phyloP scores from a whole-genome alignment of 2,888 invertebrate genomes.

The Athalia cordata region DNA sequence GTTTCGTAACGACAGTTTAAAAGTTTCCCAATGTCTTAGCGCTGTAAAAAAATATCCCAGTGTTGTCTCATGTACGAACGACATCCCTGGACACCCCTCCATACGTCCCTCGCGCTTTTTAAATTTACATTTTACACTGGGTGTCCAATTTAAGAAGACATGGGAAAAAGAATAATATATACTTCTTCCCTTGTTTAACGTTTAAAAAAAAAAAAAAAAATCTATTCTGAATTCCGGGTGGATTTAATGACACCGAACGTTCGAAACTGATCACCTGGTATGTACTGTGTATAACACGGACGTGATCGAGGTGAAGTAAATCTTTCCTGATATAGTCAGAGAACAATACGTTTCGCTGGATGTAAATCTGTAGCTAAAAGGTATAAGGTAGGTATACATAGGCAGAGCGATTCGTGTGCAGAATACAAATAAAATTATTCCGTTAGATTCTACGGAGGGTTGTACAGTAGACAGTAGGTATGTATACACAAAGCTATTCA shows the following conservation, averaged over 20 bases:
- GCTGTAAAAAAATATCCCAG: constrained; percentile 24
- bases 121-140: constrained; percentile 34
- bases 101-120: not conserved
- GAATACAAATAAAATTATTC: too few relatives aligned
- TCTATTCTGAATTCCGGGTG: too few relatives aligned
- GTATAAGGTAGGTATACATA: too few relatives aligned
- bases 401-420: too few relatives aligned
- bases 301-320: not conserved
- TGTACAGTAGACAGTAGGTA: too few relatives aligned
- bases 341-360: constrained; percentile 1
- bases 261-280: too few relatives aligned
- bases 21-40: constrained; percentile 58
- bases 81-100: constrained; percentile 11
- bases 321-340: constrained; percentile 2
- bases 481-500: too few relatives aligned
- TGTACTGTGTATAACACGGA: not conserved
- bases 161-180: not conserved
- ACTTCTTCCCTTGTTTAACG: not conserved
- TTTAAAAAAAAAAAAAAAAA: not conserved
- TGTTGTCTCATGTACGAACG: constrained; percentile 26
- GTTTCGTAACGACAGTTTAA: constrained; percentile 62
- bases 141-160: not conserved
- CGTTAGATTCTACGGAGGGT: too few relatives aligned
- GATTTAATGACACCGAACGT: too few relatives aligned
- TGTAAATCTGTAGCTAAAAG: not conserved